Evolutionary conservation across 1,140 invertebrate genomes (phyloP).

Genomic region (Aricia agestis): DNA sequence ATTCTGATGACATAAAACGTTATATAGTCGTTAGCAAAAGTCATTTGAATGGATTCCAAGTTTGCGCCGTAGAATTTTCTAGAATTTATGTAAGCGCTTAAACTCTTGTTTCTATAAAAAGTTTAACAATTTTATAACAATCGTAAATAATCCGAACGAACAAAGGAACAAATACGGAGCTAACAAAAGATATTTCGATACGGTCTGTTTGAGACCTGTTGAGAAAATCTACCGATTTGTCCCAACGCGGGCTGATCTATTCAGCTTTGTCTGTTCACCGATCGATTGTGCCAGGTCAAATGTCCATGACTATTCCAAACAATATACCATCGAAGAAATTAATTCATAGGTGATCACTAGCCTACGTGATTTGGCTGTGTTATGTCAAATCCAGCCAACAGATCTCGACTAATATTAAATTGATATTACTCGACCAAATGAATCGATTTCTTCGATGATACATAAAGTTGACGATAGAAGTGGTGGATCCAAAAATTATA

Average conservation of each 20-base stretch:
- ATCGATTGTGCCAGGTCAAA: not conserved
- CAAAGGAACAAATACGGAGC: not conserved
- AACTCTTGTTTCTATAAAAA: not conserved
- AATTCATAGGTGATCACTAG: too few relatives aligned
- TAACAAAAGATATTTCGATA: not conserved
- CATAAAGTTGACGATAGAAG: too few relatives aligned
- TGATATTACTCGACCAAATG: too few relatives aligned
- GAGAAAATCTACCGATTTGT: not conserved
- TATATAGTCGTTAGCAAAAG: not conserved
- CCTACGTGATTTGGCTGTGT: too few relatives aligned
- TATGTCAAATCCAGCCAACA: too few relatives aligned
- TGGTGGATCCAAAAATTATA: too few relatives aligned
- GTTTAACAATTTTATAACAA: not conserved
- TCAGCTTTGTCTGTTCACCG: not conserved
- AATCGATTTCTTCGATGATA: too few relatives aligned
- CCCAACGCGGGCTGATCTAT: not conserved
- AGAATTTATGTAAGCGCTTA: not conserved
- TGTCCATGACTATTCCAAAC: too few relatives aligned
- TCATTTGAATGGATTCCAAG: not conserved
- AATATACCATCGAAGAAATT: too few relatives aligned
- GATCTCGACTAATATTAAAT: too few relatives aligned
- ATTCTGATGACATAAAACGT: not conserved
- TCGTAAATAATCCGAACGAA: not conserved
- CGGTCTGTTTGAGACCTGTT: not conserved
- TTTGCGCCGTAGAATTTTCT: not conserved